These are phyloP conservation scores for Boloria euphrosyne DNA, from an alignment of 2,888 invertebrate genomes.

Conservation along the genomic window DNA sequence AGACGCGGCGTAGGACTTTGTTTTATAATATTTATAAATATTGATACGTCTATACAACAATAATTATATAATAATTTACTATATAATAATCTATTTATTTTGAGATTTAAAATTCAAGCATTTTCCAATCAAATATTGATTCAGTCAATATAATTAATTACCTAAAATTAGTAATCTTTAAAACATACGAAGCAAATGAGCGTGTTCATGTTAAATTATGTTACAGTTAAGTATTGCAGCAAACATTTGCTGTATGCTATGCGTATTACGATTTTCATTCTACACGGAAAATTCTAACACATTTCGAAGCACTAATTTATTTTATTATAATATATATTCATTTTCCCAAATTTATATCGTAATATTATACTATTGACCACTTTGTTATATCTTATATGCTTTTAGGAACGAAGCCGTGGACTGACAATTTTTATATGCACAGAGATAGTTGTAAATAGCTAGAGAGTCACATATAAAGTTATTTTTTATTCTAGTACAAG, in stretches of 20 bases:
- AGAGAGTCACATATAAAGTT: too few relatives aligned
- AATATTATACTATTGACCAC: not conserved
- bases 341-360: not conserved
- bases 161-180: not conserved
- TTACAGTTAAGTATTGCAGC: not conserved
- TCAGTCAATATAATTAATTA: not conserved
- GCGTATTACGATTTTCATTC: not conserved
- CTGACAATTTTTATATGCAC: too few relatives aligned
- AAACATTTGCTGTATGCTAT: not conserved
- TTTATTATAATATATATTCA: too few relatives aligned
- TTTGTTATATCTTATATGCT: not conserved
- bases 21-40: too few relatives aligned
- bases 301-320: not conserved
- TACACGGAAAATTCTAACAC: not conserved
- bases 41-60: too few relatives aligned
- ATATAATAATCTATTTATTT: too few relatives aligned
- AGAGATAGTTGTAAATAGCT: too few relatives aligned
- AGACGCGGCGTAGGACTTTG: too few relatives aligned
- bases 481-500: too few relatives aligned
- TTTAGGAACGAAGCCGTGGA: too few relatives aligned
- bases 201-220: constrained; percentile 6
- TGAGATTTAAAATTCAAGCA: too few relatives aligned
- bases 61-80: too few relatives aligned
- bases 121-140: not conserved
- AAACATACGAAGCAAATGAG: constrained; percentile 1